Percentiles rank a stretch among this genome's conserved stretches.
Evolutionary conservation across 2,888 invertebrate genomes (phyloP).

Genomic region (Megalurothrips usitatus): DNA sequence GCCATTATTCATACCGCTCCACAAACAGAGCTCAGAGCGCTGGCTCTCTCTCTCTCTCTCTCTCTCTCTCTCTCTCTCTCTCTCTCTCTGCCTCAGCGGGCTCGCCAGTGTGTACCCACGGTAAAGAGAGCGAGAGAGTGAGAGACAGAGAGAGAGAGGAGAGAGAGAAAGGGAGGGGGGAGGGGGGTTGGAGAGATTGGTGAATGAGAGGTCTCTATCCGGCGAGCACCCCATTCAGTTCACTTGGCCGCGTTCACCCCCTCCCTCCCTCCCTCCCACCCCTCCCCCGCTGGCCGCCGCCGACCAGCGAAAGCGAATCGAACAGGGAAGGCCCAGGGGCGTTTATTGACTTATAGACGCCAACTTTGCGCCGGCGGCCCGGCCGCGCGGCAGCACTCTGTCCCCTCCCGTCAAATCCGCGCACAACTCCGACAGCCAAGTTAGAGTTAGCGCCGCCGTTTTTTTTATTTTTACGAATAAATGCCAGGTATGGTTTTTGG

Average conservation of each 20-base stretch:
- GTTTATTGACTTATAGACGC: neutral
- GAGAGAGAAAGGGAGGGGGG: neutral
- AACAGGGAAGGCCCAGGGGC: neutral
- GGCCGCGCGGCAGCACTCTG: neutral
- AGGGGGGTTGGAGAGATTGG: neutral
- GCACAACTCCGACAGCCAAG: neutral
- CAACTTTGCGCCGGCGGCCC: neutral
- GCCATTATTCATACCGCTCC: conserved; percentile 20
- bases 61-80: no score
- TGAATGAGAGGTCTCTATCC: neutral
- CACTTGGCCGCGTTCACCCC: neutral
- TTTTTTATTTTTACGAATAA: no score
- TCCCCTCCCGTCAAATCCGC: neutral
- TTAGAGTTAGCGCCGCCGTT: no score
- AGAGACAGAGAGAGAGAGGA: neutral
- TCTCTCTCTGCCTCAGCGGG: neutral
- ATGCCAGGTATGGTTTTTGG: neutral
- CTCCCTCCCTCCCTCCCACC: neutral
- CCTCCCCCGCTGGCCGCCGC: neutral
- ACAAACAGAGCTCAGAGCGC: neutral
- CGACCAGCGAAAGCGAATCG: neutral
- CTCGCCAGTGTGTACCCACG: conserved; percentile 6
- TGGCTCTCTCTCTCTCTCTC: neutral
- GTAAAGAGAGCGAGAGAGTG: neutral
- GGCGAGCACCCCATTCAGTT: neutral